Evolutionary conservation across 1,140 invertebrate genomes (phyloP).

Genomic region (Yoshiicerus persimilis): DNA sequence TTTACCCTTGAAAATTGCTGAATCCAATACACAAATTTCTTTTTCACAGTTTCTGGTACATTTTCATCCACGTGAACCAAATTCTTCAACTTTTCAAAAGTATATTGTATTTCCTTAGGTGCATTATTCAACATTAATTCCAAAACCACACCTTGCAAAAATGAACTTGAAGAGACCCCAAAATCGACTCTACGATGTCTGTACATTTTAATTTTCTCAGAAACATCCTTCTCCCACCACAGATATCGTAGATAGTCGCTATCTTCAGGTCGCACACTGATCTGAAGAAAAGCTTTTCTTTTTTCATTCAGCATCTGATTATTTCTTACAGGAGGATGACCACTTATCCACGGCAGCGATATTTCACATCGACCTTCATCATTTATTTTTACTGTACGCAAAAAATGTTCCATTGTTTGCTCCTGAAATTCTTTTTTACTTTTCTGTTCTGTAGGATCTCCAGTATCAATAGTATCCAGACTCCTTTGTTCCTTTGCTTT

Average conservation of each 20-base stretch:
- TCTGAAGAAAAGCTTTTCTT: conserved; percentile 48
- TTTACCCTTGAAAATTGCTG: not conserved
- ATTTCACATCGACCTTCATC: not conserved
- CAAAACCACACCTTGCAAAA: not conserved
- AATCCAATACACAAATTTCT: not conserved
- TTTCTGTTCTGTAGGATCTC: not conserved
- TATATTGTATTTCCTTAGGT: not conserved
- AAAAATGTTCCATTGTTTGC: not conserved
- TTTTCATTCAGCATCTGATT: not conserved
- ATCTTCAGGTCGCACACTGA: conserved; percentile 18
- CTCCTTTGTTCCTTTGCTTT: not conserved
- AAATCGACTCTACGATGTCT: conserved; percentile 33
- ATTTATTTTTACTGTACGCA: not conserved
- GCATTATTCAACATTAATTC: not conserved
- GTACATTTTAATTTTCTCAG: not conserved
- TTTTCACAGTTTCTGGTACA: not conserved
- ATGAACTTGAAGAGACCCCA: conserved; percentile 34
- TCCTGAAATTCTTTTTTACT: not conserved
- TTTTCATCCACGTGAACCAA: conserved; percentile 45
- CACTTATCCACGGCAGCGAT: not conserved
- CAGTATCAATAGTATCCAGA: not conserved
- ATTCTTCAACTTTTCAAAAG: conserved; percentile 29
- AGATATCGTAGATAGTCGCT: conserved; percentile 52
- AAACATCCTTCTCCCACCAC: conserved; percentile 50
- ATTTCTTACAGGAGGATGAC: not conserved